Percentiles rank a stretch among this genome's conserved stretches.
phyloP scores from a whole-genome alignment of 2,797 vertebrate species.

The Cuculus canorus region DNA sequence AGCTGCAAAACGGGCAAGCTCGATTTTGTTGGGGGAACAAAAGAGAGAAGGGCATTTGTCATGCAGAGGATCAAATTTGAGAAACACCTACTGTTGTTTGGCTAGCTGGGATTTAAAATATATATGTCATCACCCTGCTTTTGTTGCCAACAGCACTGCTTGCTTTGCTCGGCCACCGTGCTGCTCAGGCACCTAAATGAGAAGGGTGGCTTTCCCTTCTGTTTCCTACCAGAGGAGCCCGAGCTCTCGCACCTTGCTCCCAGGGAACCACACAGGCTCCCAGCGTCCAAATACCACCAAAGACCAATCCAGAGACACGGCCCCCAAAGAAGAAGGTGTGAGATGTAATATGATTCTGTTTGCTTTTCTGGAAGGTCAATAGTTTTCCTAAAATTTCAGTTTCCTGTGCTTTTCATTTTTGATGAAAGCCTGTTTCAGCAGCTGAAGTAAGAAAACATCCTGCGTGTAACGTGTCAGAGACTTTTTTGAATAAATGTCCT shows the following conservation, averaged over 20 bases:
- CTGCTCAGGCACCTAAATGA: neutral
- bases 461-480: neutral
- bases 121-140: neutral
- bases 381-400: neutral
- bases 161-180: neutral
- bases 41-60: neutral
- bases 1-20: neutral
- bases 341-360: neutral
- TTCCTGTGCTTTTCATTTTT: neutral
- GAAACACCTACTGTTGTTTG: slow-evolving; percentile 38
- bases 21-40: neutral
- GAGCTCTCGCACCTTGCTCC: neutral
- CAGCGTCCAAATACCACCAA: neutral
- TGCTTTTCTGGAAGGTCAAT: neutral
- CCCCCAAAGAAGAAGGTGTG: neutral
- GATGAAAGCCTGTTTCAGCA: neutral
- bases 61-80: neutral
- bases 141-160: neutral
- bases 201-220: neutral
- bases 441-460: neutral
- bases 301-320: accelerated
- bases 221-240: neutral
- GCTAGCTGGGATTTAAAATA: slow-evolving; percentile 7
- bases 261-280: neutral
- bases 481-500: neutral